Evolutionary conservation across 2,113 vertebrate genomes (phyloP), one percentile per base, ranked within the genome.

Genomic region (Diphyllodes magnificus): DNA sequence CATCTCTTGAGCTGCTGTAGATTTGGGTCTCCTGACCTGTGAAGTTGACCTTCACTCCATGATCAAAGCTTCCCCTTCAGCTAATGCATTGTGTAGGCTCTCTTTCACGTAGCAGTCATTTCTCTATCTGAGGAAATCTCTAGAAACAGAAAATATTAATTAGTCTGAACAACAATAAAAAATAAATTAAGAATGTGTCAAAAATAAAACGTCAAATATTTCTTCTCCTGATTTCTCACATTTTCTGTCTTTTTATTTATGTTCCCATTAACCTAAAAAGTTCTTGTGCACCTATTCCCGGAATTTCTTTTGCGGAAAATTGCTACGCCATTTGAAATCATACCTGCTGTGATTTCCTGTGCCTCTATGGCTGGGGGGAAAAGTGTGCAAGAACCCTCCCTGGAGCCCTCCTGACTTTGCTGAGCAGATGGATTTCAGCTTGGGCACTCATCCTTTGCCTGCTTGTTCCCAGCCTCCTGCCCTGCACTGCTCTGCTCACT

Each of bases 401-500:
- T 45, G 42, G 5, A 11, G 1, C 5, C 1, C 27, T 42, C 10
- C 16, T 72, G n/a, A 15, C 30, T 73, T 88, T 6, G 2, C 13
- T 39, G 22, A 53, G 51, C 42, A n/a, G 20, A 25, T 2, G 4
- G 3, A 11, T 56, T 87, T 84, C 44, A 54, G 24, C 59, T 65
- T 59, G 33, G 15, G 23, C 23, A 13, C 37, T 81, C 21, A 23
- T 47, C 15, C 24, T 59, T 50, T 28, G 14, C 30, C 11, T 68
- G 3, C 10, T 39, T 31, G 3, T 21, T 75, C 18, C 40, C 51
- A 79, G 11, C 16, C 20, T 72, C 0, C 0, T 2, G 2, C 20
- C 27, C 69, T 51, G 3, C 21, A 33, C 3, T 1, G 0, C 35
- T 50, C 7, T 70, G 3, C 16, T 40, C 3, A 0, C 6, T 24